Evolutionary conservation across 2,113 vertebrate genomes (phyloP), one percentile per base, ranked within the genome.

Genomic region (Rhagologus leucostigma): DNA sequence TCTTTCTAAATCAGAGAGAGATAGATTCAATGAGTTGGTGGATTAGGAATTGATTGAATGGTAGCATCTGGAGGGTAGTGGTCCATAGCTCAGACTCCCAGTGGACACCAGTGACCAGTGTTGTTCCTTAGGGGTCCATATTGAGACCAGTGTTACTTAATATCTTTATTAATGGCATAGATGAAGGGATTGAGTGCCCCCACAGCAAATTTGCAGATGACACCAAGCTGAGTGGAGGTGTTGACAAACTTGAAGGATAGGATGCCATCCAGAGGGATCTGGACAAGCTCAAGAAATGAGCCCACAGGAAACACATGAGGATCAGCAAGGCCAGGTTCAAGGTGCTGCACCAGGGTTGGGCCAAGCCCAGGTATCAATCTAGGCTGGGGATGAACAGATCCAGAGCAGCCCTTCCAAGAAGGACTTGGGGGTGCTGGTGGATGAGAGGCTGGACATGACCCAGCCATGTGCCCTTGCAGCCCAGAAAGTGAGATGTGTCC

Each of bases 331-430:
- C 41, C 47, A 56, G 16, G 21, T 49, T 26, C 70, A 16, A 47
- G 8, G 18, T 49, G 8, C 32, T 62, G 10, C 17, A 35, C 18
- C 12, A 23, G 22, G 8, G 6, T 24, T 10, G 14, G 21, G 27
- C 4, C 27, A 77, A 23, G 3, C 24, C 3, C 11, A 0, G 0
- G 5, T 18, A 18, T 27, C 62, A 55, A 0, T 32, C 26, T 17
- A 62, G 47, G 10, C 16, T 41, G 9, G 4, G 10, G 4, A 60
- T 68, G 17, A 83, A 12, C 30, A 69, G 47, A 41, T 9, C 9
- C 6, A 27, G 41, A 55, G 24, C 26, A 69, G 17, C 17, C 17
- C 5, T 6, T 24, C 3, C 0, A 0, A 62, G 47, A 41, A n/a
- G 8, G 24, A 22, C 6, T 3, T 35, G 14, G 20, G 8, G 2